phyloP scores from a whole-genome alignment of 1,140 invertebrate species.

The Diploscapter pachys region DNA sequence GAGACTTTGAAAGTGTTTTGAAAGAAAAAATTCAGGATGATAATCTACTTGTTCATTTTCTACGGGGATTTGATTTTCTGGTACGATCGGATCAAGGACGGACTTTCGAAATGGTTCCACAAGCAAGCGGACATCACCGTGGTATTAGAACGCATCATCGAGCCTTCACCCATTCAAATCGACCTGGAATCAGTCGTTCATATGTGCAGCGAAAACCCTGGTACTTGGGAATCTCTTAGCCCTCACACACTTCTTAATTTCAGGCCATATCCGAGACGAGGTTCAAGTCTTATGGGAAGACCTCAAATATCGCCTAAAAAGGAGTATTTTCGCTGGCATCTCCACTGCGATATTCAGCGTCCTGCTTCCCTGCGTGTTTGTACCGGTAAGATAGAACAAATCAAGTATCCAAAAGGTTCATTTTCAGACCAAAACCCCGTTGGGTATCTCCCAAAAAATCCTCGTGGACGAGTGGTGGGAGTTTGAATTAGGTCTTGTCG shows the following conservation, averaged over 20 bases:
- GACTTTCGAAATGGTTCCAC: conserved; percentile 10
- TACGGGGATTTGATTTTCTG: conserved; percentile 62
- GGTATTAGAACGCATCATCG: not conserved
- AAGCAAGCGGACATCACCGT: conserved; percentile 17
- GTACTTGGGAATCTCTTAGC: not conserved
- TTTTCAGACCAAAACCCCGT: conserved; percentile 43
- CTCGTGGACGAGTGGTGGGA: conserved; percentile 81
- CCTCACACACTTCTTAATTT: conserved; percentile 37
- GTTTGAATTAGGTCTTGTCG: conserved; percentile 75
- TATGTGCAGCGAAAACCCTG: conserved; percentile 38
- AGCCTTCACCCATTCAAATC: conserved; percentile 21
- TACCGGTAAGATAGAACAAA: conserved; percentile 67
- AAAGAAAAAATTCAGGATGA: conserved; percentile 64
- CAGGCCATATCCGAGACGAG: conserved; percentile 73
- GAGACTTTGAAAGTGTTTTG: conserved; percentile 1
- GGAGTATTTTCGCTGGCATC: conserved; percentile 82
- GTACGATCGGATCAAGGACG: conserved; percentile 43
- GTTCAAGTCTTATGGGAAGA: conserved; percentile 78
- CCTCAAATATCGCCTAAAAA: conserved; percentile 82
- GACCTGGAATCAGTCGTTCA: conserved; percentile 41
- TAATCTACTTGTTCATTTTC: conserved; percentile 80
- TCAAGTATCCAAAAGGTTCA: conserved; percentile 9
- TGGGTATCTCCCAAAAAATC: conserved; percentile 68
- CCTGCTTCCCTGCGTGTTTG: conserved; percentile 83
- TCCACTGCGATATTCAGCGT: conserved; percentile 84